phyloP scores from a whole-genome alignment of 2,113 vertebrate genomes.

The Phaetusa simplex region DNA sequence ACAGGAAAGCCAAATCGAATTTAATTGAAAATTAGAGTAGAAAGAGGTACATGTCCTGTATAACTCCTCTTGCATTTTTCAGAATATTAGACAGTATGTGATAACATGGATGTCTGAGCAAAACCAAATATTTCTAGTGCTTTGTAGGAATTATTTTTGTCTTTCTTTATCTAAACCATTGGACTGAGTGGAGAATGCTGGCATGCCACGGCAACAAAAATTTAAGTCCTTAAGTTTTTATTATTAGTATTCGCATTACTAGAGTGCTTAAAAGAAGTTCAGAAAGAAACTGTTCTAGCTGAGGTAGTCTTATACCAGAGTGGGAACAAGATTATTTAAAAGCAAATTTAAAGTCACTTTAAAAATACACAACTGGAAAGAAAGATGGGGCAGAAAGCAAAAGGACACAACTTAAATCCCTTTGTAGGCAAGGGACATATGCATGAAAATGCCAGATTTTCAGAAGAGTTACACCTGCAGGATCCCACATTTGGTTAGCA shows the following conservation, averaged over 20 bases:
- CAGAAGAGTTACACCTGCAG: neutral
- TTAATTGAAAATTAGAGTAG: neutral
- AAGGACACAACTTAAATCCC: neutral
- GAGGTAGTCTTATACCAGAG: neutral
- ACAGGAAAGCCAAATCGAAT: neutral
- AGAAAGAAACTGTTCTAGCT: neutral
- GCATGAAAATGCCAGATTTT: neutral
- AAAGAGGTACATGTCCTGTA: neutral
- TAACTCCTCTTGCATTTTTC: neutral
- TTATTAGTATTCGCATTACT: neutral
- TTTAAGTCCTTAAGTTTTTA: neutral
- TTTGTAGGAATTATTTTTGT: neutral
- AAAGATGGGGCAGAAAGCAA: neutral
- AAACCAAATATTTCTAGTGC: neutral
- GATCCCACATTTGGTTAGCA: neutral
- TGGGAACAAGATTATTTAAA: neutral
- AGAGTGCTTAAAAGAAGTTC: neutral
- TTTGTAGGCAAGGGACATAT: neutral
- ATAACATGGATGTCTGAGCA: neutral
- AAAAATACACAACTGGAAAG: neutral
- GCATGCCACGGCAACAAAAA: neutral
- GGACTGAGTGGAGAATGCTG: neutral
- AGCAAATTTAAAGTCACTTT: neutral
- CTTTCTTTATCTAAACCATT: neutral
- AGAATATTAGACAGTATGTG: neutral